Base-by-base conservation (phyloP, 2,113 vertebrate species). In the Meriones unguiculatus region DNA sequence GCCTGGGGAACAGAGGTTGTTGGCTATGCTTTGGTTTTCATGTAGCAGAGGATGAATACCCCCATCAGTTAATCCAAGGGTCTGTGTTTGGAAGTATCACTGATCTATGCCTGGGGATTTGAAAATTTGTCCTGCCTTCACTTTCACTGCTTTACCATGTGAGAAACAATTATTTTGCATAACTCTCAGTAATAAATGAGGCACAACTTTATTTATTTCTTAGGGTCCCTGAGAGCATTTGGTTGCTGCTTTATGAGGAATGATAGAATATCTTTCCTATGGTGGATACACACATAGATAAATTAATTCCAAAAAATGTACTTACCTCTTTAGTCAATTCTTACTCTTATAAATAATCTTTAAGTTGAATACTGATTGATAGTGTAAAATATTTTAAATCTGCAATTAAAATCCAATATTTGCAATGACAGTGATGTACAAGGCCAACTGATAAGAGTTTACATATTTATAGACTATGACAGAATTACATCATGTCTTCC, bases 331-430 rank as follows among this genome's bases (percentile, higher is more conserved):
- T 84, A 57, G 10, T 93, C 28, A 75, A 38, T 41, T 94, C 85
- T 94, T 93, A 75, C 64, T 30, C 41, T 95, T 92, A 17, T 67
- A 70, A 67, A 88, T 77, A 62, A 85, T 17, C 14, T 86, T 89
- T 75, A 64, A 78, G 70, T 72, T 93, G 89, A 87, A 81, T 59
- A 89, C 22, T 30, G 7, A 67, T 18, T 95, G 62, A 64, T 15
- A 28, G 50, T 32, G n/a, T 73, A 59, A 82, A 93, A 72, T 24
- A 85, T 54, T 96, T 91, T 95, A 46, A 93, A 90, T 90, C 10
- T 67, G 52, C 80, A 93, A n/a, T 96, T 94, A 86, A 78, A 57
- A 35, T 32, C 3, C 28, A 64, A 67, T 5, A 67, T 15, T 85
- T 28, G 2, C 30, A 32, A 20, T 72, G 65, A 30, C 59, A 85